Evolutionary conservation across 2,888 invertebrate genomes (phyloP).

Genomic region (Leptinotarsa rubiginosa): DNA sequence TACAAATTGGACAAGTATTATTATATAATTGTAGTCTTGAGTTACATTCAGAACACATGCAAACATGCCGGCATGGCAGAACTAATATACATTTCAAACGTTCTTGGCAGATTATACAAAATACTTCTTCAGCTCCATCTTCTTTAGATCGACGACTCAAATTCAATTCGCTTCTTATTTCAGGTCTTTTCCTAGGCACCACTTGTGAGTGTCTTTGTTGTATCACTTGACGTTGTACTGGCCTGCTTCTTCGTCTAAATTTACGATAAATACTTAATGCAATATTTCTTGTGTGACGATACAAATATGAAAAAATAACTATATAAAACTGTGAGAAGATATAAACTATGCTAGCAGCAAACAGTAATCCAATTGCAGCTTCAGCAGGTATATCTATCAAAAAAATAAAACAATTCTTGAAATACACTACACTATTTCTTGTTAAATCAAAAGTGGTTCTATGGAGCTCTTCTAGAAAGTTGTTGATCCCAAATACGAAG

Average conservation of each 20-base stretch:
- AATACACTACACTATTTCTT: slow-evolving; percentile 25
- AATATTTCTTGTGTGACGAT: slow-evolving; percentile 32
- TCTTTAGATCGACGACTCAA: slow-evolving; percentile 20
- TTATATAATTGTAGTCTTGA: slow-evolving; percentile 67
- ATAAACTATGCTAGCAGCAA: slow-evolving; percentile 54
- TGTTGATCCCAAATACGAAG: background rate
- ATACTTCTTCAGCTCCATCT: slow-evolving; percentile 58
- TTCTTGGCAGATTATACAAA: slow-evolving; percentile 72
- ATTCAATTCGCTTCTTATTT: slow-evolving; percentile 17
- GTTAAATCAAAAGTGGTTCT: slow-evolving; percentile 35
- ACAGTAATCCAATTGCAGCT: slow-evolving; percentile 54
- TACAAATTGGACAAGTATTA: slow-evolving; percentile 69
- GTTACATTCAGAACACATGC: slow-evolving; percentile 70
- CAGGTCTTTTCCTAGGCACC: slow-evolving; percentile 15
- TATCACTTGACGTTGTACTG: background rate
- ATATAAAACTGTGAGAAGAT: slow-evolving; percentile 55
- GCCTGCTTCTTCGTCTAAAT: slow-evolving; percentile 24
- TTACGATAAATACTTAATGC: slow-evolving; percentile 28
- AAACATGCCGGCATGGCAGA: slow-evolving; percentile 71
- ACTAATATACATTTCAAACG: slow-evolving; percentile 70
- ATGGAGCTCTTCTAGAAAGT: slow-evolving; percentile 6
- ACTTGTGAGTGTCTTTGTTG: slow-evolving; percentile 1
- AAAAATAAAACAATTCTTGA: slow-evolving; percentile 48
- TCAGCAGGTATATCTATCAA: slow-evolving; percentile 59
- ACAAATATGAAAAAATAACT: slow-evolving; percentile 44